Evolutionary conservation across 2,113 vertebrate genomes (phyloP), one percentile per base, ranked within the genome.

Genomic region (Ageneiosus marmoratus): DNA sequence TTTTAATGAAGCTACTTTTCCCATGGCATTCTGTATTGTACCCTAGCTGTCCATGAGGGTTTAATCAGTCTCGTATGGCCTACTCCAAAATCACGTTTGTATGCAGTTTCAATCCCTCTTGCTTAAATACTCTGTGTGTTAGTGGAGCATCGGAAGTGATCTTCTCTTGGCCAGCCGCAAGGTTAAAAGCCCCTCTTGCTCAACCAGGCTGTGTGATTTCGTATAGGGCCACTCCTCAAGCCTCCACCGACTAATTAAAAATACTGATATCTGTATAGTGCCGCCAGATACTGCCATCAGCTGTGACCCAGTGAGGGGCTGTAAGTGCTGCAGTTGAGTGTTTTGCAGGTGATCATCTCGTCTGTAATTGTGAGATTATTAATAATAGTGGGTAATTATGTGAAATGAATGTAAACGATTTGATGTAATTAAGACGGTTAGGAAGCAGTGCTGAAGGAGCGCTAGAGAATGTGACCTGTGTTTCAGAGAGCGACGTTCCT

Each of bases 361-460:
- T 92, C 90, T 93, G 90, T 94, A 94, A 94, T 94, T 94, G 93
- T 89, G 90, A 91, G 92, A 91, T 93, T 92, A 93, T 93, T 94
- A 94, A 93, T 93, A 93, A 94, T 93, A 92, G 92, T 89, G 90
- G 91, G 92, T 93, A 94, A 94, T 94, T 94, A 93, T 93, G 91
- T 92, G 93, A 94, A 94, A 94, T 92, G 80, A 83, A 83, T 80
- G 85, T 82, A 79, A 81, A 87, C 72, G 76, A 81, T 72, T 73
- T 62, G 70, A n/a, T 65, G 88, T 84, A 78, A 88, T 91, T 91
- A 91, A 90, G 92, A 87, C 63, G 83, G 91, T 92, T 90, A 91
- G 92, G 89, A 89, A 90, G 92, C 89, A 87, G 89, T 89, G 88
- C 89, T 87, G 91, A 90, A 91, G 90, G 90, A 90, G 88, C 82